These are phyloP conservation scores for Pseudomugil tenellus DNA, from an alignment of 2,797 vertebrate species.

Conservation along the genomic window DNA sequence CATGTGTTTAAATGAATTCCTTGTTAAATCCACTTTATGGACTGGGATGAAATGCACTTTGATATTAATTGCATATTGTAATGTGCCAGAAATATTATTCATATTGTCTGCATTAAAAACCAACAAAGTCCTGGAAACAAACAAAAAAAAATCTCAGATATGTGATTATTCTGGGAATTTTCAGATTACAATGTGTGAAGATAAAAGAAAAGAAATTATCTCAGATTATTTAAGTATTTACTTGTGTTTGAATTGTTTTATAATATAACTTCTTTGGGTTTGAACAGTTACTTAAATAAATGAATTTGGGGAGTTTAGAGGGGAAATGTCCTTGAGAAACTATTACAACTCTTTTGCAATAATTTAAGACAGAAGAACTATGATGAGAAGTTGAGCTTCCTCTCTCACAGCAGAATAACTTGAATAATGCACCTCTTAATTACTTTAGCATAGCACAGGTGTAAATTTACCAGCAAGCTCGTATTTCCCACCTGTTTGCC, in stretches of 20 bases:
- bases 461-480: slow-evolving; percentile 4
- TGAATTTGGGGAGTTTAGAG: not conserved
- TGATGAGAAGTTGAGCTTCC: not conserved
- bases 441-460: not conserved
- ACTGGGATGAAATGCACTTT: not conserved
- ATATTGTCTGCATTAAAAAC: not conserved
- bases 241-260: not conserved
- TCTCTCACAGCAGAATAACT: not conserved
- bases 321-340: not conserved
- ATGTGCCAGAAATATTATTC: not conserved
- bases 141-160: too few species aligned
- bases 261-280: not conserved
- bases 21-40: not conserved
- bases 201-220: too few species aligned
- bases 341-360: not conserved
- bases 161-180: not conserved
- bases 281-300: too few species aligned
- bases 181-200: not conserved
- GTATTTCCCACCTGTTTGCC: slow-evolving; percentile 12
- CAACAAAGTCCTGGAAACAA: too few species aligned
- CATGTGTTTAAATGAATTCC: not conserved
- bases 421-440: not conserved
- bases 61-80: not conserved
- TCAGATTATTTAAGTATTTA: not conserved
- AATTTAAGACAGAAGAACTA: not conserved